phyloP scores from a whole-genome alignment of 1,140 invertebrate species.

The Brachionus rotundiformis region DNA sequence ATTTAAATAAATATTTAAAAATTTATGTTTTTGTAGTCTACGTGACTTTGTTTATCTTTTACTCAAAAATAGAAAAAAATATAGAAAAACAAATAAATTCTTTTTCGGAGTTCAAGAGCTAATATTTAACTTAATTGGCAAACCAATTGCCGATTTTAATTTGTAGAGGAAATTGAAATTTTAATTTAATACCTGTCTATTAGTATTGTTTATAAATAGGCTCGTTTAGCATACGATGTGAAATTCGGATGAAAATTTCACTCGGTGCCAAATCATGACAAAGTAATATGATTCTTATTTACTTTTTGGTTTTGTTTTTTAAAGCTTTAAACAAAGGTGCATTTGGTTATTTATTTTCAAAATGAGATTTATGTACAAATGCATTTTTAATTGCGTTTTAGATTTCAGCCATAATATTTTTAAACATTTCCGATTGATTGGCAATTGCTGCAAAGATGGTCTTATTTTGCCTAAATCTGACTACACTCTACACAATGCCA shows the following conservation, averaged over 20 bases:
- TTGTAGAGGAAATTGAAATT: slow-evolving; percentile 17
- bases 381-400: background rate
- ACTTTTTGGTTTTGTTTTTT: background rate
- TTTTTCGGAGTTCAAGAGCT: slow-evolving; percentile 18
- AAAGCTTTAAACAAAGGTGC: slow-evolving; percentile 25
- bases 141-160: background rate
- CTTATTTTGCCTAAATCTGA: too few relatives aligned
- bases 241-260: background rate
- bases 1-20: slow-evolving; percentile 50
- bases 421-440: too few relatives aligned
- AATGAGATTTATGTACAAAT: background rate
- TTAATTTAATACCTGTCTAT: slow-evolving; percentile 36
- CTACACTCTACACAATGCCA: too few relatives aligned
- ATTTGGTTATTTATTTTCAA: slow-evolving; percentile 10
- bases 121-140: slow-evolving; percentile 16
- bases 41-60: slow-evolving; percentile 50
- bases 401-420: too few relatives aligned
- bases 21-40: slow-evolving; percentile 36
- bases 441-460: too few relatives aligned
- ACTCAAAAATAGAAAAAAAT: background rate
- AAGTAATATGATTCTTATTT: slow-evolving; percentile 15
- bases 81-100: slow-evolving; percentile 10
- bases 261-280: background rate
- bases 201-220: background rate
- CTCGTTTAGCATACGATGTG: slow-evolving; percentile 8